phyloP scores from a whole-genome alignment of 2,113 vertebrate species.

The Ia io region DNA sequence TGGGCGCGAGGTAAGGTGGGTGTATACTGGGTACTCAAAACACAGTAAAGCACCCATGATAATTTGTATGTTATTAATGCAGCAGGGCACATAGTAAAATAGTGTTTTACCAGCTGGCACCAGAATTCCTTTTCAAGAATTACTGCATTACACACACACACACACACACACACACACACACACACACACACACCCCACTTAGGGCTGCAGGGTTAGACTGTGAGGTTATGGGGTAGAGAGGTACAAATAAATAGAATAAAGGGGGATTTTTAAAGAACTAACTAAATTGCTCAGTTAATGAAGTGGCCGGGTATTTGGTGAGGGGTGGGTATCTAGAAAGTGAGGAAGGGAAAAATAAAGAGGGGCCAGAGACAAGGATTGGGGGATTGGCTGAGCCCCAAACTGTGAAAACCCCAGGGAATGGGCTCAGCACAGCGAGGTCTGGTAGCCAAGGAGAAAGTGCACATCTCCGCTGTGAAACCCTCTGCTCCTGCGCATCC shows the following conservation, averaged over 20 bases:
- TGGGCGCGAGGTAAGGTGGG: too few species aligned
- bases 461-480: rapidly evolving
- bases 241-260: neutral
- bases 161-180: too few species aligned
- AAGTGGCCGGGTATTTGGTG: neutral
- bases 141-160: too few species aligned
- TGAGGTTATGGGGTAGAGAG: neutral
- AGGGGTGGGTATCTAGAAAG: too few species aligned
- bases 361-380: neutral
- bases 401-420: neutral
- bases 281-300: neutral
- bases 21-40: too few species aligned
- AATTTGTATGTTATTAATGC: rapidly evolving
- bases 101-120: neutral
- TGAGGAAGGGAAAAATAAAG: neutral
- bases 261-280: neutral
- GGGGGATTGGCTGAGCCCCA: neutral
- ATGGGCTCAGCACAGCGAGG: neutral
- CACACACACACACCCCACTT: too few species aligned
- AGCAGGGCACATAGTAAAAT: neutral
- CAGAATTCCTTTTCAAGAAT: neutral
- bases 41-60: rapidly evolving
- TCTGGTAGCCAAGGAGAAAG: rapidly evolving
- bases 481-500: neutral
- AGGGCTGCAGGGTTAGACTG: neutral